Evolutionary conservation across 2,888 invertebrate genomes (phyloP), one percentile per base, ranked within the genome.

Genomic region (Caenorhabditis zanzibari): DNA sequence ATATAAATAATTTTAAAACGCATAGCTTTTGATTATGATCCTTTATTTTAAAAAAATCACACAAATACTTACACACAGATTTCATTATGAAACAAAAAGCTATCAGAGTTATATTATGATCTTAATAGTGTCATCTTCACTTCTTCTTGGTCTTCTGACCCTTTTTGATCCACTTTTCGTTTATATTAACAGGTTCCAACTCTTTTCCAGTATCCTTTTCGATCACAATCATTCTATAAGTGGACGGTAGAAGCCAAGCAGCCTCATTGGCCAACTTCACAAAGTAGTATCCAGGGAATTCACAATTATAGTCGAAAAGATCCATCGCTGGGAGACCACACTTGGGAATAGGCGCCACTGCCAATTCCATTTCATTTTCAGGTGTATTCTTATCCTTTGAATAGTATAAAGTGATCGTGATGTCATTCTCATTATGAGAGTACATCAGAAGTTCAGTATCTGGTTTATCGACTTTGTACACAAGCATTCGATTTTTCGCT

Each of bases 301-400:
- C 86, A 44, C 86, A 85, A 16, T 73, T 82, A 44, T 86, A 88
- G 44, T 87, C 86, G 38, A 86, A 87, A 49, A 75, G 56, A 59
- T 88, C 88, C 81, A 88, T 88, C 10, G 87, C 83, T 0, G 87
- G 86, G 9, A 88, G 79, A 0, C 87, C 86, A 54, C 86, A 85
- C 47, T 86, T 87, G 10, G 85, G 86, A 66, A 86, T 85, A 0
- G 88, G 79, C 14, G 85, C 81, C 16, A 85, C 85, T 9, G 71
- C 76, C 5, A 85, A 49, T 58, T 88, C 85, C 38, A 76, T 64
- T 16, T 88, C 86, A 10, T 84, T 79, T 59, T 88, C 86, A 14
- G 63, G 6, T 9, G 81, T 19, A 28, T 82, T 77, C 81, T 72
- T 64, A 10, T 88, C 80, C 16, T 72, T 75, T 1, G 86, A 85